These are phyloP conservation scores for Drosophila mojavensis DNA, from an alignment of 1,140 invertebrate species.

Conservation along the genomic window DNA sequence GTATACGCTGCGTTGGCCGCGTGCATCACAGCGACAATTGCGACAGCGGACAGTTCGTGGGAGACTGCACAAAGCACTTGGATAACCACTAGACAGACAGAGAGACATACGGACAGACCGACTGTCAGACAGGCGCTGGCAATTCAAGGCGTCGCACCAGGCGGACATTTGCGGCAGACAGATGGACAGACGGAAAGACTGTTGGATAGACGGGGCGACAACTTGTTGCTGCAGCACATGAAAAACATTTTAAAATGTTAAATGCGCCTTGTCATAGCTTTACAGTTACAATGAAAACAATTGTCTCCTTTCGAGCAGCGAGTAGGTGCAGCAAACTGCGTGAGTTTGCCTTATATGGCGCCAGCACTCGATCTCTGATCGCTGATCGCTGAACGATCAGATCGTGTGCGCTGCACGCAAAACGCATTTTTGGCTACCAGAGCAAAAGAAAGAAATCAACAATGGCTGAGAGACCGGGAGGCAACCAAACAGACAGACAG, in stretches of 20 bases:
- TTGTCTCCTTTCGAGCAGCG: constrained; percentile 53
- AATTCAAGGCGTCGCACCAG: constrained; percentile 52
- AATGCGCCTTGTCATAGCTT: constrained; percentile 71
- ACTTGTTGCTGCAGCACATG: constrained; percentile 54
- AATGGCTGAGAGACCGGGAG: constrained; percentile 43
- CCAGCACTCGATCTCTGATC: constrained; percentile 45
- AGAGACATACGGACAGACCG: not conserved
- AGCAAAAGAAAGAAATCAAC: constrained; percentile 48
- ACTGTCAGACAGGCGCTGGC: constrained; percentile 11
- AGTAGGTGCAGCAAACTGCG: constrained; percentile 72
- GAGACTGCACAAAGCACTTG: constrained; percentile 49
- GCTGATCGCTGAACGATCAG: not conserved
- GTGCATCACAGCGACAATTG: constrained; percentile 61
- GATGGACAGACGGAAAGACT: constrained; percentile 45
- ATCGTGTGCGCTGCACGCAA: constrained; percentile 69
- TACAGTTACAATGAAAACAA: constrained; percentile 73
- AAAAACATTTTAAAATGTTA: constrained; percentile 79
- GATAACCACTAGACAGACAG: constrained; percentile 34
- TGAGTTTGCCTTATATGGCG: constrained; percentile 71
- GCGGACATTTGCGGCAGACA: constrained; percentile 33
- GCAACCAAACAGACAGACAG: not conserved
- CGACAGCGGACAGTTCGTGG: constrained; percentile 70
- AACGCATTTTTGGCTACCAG: constrained; percentile 76
- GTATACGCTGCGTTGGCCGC: constrained; percentile 57
- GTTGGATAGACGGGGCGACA: constrained; percentile 19